phyloP scores from a whole-genome alignment of 1,140 invertebrate genomes.

The Anastatus disparis region DNA sequence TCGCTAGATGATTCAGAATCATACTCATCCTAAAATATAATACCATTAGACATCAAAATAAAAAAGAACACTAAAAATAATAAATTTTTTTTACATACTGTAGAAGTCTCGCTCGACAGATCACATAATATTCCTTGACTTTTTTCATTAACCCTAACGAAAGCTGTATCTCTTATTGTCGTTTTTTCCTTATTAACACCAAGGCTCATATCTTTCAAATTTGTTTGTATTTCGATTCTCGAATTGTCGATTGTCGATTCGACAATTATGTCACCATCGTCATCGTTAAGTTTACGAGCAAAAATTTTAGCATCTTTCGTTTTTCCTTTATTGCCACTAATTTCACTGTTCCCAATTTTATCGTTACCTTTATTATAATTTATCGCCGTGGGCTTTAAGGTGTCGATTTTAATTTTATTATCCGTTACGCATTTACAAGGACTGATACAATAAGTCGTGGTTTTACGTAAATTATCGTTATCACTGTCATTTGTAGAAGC shows the following conservation, averaged over 20 bases:
- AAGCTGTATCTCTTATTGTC: neutral
- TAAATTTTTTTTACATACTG: neutral
- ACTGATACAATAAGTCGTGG: no score
- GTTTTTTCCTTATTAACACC: neutral
- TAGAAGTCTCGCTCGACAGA: slow-evolving; percentile 2
- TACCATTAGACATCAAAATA: neutral
- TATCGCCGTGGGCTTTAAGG: no score
- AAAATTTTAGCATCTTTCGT: no score
- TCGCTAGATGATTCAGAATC: neutral
- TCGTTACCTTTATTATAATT: no score
- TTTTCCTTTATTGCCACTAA: no score
- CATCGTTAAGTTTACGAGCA: no score
- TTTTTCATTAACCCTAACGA: neutral
- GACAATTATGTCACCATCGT: neutral
- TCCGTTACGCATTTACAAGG: no score
- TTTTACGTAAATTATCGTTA: no score
- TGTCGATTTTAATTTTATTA: no score
- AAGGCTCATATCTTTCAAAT: neutral
- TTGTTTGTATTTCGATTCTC: neutral
- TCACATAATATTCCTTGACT: neutral
- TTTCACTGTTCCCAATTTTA: no score
- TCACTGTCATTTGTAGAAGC: no score
- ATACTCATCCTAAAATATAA: neutral
- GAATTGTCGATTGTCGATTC: neutral
- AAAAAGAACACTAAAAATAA: no score